Evolutionary conservation across 2,113 vertebrate species (phyloP).

Genomic region (Centropus unirufus): DNA sequence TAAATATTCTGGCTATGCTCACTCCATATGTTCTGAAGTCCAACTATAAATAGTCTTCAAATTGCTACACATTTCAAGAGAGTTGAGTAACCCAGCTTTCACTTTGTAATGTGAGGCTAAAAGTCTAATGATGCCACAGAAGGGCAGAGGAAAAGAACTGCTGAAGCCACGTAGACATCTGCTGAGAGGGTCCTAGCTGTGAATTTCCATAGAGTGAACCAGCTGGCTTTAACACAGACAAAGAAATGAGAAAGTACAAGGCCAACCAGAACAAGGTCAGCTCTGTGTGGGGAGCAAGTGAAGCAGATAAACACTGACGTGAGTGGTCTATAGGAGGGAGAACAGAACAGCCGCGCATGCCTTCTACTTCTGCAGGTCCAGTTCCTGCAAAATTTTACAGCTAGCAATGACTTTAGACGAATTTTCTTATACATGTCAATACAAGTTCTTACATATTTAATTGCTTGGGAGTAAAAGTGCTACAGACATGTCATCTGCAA

Average conservation of each 20-base stretch:
- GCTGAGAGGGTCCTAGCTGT: conserved; percentile 63
- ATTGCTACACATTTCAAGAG: conserved; percentile 45
- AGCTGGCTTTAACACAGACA: conserved; percentile 57
- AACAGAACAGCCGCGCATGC: background rate
- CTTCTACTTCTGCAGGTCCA: background rate
- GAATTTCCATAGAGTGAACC: conserved; percentile 59
- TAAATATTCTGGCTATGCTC: conserved; percentile 35
- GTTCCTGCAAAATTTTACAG: background rate
- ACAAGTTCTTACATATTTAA: background rate
- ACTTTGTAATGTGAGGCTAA: conserved; percentile 46
- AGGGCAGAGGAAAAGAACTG: conserved; percentile 54
- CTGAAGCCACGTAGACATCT: conserved; percentile 60
- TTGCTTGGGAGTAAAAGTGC: background rate
- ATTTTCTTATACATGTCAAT: background rate
- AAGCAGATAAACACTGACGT: background rate
- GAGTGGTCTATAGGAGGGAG: background rate
- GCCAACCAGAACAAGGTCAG: conserved; percentile 62
- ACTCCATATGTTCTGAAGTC: conserved; percentile 57
- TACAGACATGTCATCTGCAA: background rate
- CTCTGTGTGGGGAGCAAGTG: background rate
- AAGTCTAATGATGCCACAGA: conserved; percentile 62
- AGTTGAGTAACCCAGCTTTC: conserved; percentile 60
- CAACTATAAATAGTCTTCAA: conserved; percentile 63
- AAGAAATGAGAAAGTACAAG: conserved; percentile 57
- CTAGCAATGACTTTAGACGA: background rate